A percentile compares a stretch with the other conserved stretches of the same genome.
phyloP scores from a whole-genome alignment of 2,113 vertebrate species.

The Prunella himalayana region DNA sequence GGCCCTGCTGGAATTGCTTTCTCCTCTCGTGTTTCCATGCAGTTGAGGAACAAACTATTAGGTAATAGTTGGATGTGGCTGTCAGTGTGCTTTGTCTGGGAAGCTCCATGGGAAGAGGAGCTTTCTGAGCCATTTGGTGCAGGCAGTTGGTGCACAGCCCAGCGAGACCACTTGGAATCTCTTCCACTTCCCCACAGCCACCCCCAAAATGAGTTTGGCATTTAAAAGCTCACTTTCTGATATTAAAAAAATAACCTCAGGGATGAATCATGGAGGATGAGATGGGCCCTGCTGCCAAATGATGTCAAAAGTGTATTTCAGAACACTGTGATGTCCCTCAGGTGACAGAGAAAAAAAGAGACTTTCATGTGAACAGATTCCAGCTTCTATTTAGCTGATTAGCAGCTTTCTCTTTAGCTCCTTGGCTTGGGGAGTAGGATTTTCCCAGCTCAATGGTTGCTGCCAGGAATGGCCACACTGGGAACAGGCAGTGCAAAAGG shows the following conservation, averaged over 20 bases:
- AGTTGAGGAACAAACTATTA: slow-evolving; percentile 52
- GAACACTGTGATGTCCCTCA: slow-evolving; percentile 68
- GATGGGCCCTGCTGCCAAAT: slow-evolving; percentile 66
- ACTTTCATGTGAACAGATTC: slow-evolving; percentile 68
- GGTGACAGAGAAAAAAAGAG: slow-evolving; percentile 43
- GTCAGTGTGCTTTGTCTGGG: slow-evolving; percentile 38
- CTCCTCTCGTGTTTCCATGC: not conserved
- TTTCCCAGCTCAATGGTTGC: slow-evolving; percentile 33
- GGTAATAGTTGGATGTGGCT: slow-evolving; percentile 63
- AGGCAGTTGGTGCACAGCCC: slow-evolving; percentile 73
- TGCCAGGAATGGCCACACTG: slow-evolving; percentile 63
- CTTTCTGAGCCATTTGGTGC: slow-evolving; percentile 72
- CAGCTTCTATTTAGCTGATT: slow-evolving; percentile 80
- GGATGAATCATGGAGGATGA: slow-evolving; percentile 67
- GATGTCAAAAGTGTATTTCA: slow-evolving; percentile 69
- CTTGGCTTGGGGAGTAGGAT: slow-evolving; percentile 61
- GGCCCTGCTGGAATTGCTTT: not conserved
- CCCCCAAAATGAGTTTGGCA: slow-evolving; percentile 78
- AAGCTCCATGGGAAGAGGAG: slow-evolving; percentile 53
- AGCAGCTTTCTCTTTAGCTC: slow-evolving; percentile 71
- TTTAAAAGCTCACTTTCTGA: slow-evolving; percentile 77
- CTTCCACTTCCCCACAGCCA: slow-evolving; percentile 60
- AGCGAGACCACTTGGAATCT: slow-evolving; percentile 72
- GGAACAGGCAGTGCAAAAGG: slow-evolving; percentile 69
- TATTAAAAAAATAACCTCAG: slow-evolving; percentile 77